These are phyloP conservation scores for Synergus gifuensis DNA, from an alignment of 2,888 invertebrate genomes.

Conservation along the genomic window DNA sequence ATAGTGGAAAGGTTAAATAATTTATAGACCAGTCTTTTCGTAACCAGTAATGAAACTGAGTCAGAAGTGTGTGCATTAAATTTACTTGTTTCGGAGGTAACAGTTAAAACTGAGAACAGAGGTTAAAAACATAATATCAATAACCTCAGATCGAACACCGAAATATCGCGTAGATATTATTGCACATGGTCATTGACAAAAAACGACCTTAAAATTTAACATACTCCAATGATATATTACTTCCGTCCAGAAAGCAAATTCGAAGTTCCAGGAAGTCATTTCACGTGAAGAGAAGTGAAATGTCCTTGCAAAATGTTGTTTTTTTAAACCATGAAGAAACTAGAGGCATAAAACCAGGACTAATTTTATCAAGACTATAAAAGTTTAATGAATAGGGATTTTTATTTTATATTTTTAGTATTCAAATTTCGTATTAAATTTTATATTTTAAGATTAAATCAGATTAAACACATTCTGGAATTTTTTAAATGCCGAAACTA, in stretches of 20 bases:
- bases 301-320: background rate
- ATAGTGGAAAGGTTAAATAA: slow-evolving; percentile 12
- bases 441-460: too few species aligned
- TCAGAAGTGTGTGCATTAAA: background rate
- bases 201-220: background rate
- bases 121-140: background rate
- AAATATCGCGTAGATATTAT: background rate
- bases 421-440: background rate
- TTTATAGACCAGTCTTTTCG: background rate
- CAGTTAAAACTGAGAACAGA: background rate
- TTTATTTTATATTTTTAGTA: background rate
- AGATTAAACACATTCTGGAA: too few species aligned
- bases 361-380: background rate
- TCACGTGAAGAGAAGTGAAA: background rate
- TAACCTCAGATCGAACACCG: background rate
- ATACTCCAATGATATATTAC: background rate
- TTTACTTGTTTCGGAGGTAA: slow-evolving; percentile 1
- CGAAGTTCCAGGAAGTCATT: background rate
- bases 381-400: background rate
- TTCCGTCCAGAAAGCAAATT: background rate
- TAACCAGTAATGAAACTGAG: background rate
- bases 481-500: too few species aligned
- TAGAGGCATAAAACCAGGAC: background rate
- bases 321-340: background rate
- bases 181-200: background rate